A percentile compares a stretch with the other conserved stretches of the same genome.
Evolutionary conservation across 1,140 invertebrate genomes (phyloP).

Genomic region (Teleogryllus occipitalis): DNA sequence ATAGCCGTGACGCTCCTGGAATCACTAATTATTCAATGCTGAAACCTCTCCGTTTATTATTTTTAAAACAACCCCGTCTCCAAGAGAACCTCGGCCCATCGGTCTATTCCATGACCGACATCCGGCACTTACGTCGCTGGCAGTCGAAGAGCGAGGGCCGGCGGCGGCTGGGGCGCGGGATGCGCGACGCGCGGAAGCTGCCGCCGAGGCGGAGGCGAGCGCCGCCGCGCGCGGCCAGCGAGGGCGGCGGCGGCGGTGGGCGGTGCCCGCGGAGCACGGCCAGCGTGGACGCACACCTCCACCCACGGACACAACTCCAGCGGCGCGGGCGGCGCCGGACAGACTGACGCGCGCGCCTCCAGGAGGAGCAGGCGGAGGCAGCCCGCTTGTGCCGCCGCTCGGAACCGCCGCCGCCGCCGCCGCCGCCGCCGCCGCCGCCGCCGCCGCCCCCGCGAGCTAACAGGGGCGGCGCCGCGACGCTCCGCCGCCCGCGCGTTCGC

Average conservation of each 20-base stretch:
- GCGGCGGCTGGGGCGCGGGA: neutral
- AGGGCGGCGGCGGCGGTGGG: neutral
- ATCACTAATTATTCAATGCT: too few species aligned
- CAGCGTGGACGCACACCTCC: neutral
- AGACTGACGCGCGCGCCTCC: neutral
- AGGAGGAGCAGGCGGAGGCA: neutral
- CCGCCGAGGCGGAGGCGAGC: neutral
- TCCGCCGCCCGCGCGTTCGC: too few species aligned
- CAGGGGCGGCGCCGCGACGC: too few species aligned
- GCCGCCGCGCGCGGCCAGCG: neutral
- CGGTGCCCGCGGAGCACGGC: neutral
- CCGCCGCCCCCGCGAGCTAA: too few species aligned
- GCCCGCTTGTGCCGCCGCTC: neutral
- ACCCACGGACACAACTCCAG: too few species aligned
- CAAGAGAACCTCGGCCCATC: too few species aligned
- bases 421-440: too few species aligned
- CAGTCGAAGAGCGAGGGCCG: neutral
- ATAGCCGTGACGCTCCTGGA: too few species aligned
- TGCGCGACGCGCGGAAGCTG: neutral
- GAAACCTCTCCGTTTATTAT: too few species aligned
- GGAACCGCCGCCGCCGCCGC: neutral
- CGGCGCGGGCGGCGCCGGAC: too few species aligned
- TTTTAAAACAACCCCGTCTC: too few species aligned
- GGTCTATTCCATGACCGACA: too few species aligned
- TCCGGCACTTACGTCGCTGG: neutral